Conservation (phyloP, 2,113 vertebrate species). For the Eulacestoma nigropectus region DNA sequence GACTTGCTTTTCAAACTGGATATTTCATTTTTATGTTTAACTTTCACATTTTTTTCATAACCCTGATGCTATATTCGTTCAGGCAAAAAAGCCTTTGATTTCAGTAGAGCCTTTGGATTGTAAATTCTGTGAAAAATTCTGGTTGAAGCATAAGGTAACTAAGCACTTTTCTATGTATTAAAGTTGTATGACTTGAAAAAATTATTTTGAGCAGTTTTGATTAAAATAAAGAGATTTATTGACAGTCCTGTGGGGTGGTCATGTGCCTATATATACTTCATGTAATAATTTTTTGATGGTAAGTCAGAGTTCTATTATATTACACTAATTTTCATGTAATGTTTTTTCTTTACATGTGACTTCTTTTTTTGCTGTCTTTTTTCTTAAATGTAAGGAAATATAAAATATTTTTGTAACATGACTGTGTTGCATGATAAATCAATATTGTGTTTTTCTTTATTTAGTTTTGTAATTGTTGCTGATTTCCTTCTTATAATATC, state of each 20-base stretch:
- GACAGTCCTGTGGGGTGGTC: background rate
- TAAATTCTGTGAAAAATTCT: background rate
- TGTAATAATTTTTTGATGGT: background rate
- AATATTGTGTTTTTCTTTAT: background rate
- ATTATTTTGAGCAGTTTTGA: background rate
- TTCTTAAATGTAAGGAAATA: background rate
- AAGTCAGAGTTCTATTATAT: background rate
- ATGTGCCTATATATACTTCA: background rate
- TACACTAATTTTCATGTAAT: background rate
- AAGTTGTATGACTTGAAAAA: background rate
- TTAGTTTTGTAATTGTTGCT: background rate
- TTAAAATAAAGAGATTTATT: background rate
- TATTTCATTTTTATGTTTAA: background rate
- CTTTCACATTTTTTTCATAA: background rate
- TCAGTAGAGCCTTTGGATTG: background rate
- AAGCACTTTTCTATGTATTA: background rate
- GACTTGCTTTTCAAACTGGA: background rate
- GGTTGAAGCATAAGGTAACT: background rate
- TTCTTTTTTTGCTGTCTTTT: background rate
- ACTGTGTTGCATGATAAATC: background rate
- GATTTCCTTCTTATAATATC: background rate
- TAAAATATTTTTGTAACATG: background rate
- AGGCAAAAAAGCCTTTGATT: background rate
- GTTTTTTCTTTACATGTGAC: background rate
- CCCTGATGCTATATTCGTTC: background rate